phyloP scores from a whole-genome alignment of 2,797 vertebrate species.

The Manis javanica region DNA sequence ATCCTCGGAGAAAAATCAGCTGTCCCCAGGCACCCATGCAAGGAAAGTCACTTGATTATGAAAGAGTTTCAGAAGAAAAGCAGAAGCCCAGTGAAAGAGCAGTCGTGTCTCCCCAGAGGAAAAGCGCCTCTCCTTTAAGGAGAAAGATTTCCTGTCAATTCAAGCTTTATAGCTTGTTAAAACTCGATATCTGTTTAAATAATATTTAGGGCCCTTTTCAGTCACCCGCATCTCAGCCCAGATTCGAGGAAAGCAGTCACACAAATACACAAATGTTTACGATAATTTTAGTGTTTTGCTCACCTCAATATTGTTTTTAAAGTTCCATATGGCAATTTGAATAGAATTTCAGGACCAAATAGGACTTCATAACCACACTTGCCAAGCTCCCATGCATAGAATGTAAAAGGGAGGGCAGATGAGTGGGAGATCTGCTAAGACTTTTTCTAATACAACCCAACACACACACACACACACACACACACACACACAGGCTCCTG shows the following conservation, averaged over 20 bases:
- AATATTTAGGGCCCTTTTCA: neutral
- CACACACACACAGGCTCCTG: neutral
- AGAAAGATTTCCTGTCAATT: neutral
- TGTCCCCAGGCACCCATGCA: slow-evolving; percentile 59
- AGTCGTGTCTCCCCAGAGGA: neutral
- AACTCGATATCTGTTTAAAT: slow-evolving; percentile 30
- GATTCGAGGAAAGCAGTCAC: neutral
- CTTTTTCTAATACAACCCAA: neutral
- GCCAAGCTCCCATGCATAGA: neutral
- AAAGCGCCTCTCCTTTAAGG: slow-evolving; percentile 52
- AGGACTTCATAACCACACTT: neutral
- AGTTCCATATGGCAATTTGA: neutral
- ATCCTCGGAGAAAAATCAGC: slow-evolving; percentile 68
- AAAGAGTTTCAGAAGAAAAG: slow-evolving; percentile 78
- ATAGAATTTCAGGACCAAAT: neutral
- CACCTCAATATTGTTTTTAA: neutral
- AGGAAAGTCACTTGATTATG: slow-evolving; percentile 74
- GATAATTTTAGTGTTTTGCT: neutral
- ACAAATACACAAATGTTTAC: neutral
- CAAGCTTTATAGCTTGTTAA: slow-evolving; percentile 3
- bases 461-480: neutral
- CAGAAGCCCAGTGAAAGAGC: slow-evolving; percentile 30
- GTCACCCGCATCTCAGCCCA: neutral
- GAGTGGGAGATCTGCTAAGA: neutral
- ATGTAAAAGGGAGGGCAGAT: slow-evolving; percentile 12